A percentile compares a stretch with the other conserved stretches of the same genome.
Conservation (phyloP, 2,888 invertebrate genomes). For the Microchrysa polita region DNA sequence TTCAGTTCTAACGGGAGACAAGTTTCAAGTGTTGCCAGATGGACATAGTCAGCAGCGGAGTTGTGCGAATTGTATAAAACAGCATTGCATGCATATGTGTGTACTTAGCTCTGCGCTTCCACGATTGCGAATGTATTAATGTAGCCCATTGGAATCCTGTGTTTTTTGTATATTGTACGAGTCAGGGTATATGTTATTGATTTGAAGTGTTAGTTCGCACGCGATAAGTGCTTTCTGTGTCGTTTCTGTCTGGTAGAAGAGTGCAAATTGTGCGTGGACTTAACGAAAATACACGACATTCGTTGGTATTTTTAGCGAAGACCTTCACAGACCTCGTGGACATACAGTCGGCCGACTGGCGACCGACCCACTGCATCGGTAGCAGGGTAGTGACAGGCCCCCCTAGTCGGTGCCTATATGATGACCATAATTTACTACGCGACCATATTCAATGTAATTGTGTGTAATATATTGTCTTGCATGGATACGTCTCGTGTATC, state of each 20-base stretch:
- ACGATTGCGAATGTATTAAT: slow-evolving; percentile 35
- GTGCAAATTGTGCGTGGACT: slow-evolving; percentile 37
- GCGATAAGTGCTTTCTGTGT: slow-evolving; percentile 36
- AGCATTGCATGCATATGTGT: slow-evolving; percentile 30
- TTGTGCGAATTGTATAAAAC: neutral
- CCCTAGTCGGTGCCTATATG: neutral
- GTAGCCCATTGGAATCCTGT: slow-evolving; percentile 40
- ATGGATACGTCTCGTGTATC: neutral
- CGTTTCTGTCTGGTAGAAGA: slow-evolving; percentile 33
- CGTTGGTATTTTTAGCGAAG: neutral
- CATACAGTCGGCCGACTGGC: neutral
- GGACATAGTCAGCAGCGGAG: neutral
- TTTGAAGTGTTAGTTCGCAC: slow-evolving; percentile 37
- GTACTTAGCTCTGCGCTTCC: slow-evolving; percentile 21
- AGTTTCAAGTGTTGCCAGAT: slow-evolving; percentile 28
- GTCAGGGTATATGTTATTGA: slow-evolving; percentile 23
- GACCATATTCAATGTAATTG: slow-evolving; percentile 9
- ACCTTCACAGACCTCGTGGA: neutral
- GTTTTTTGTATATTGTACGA: slow-evolving; percentile 10
- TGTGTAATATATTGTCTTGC: slow-evolving; percentile 4
- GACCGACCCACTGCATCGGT: neutral
- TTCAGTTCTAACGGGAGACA: slow-evolving; percentile 7
- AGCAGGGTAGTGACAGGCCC: neutral
- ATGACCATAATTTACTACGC: no score
- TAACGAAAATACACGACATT: neutral